Percentiles rank a stretch among this genome's conserved stretches.
Evolutionary conservation across 92 coral and sea anemone genomes (phyloP).

Genomic region (Epizoanthus ramosus): DNA sequence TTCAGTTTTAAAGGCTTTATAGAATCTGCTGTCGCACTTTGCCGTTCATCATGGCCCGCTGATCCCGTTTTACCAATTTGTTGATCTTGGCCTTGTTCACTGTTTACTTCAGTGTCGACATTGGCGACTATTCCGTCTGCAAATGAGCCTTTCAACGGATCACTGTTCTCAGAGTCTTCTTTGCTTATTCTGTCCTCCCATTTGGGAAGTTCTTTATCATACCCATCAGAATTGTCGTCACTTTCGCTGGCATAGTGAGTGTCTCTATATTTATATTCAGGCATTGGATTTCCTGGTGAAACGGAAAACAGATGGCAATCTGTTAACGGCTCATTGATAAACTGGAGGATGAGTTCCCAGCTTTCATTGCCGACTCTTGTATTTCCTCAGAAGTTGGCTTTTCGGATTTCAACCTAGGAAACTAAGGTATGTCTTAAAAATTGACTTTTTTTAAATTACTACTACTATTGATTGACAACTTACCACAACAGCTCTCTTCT

Average conservation of each 20-base stretch:
- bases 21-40: neutral
- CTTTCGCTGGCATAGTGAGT: slow-evolving; percentile 32
- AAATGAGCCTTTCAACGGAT: slow-evolving; percentile 23
- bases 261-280: slow-evolving; percentile 75
- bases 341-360: neutral
- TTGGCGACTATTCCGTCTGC: neutral
- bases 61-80: neutral
- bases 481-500: too few relatives aligned
- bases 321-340: neutral
- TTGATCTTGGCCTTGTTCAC: neutral
- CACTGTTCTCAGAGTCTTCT: slow-evolving; percentile 1
- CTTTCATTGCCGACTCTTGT: too few relatives aligned
- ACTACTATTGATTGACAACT: too few relatives aligned
- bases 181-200: slow-evolving; percentile 30
- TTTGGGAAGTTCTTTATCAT: slow-evolving; percentile 27
- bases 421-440: too few relatives aligned
- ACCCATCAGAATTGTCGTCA: slow-evolving; percentile 30
- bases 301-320: slow-evolving; percentile 3
- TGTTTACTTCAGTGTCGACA: neutral
- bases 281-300: slow-evolving; percentile 60
- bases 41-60: neutral
- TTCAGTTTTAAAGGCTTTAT: neutral
- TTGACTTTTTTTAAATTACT: too few relatives aligned
- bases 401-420: too few relatives aligned
- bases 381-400: too few relatives aligned